Base-by-base conservation (phyloP, 2,797 vertebrate species). In the Lophius americanus region DNA sequence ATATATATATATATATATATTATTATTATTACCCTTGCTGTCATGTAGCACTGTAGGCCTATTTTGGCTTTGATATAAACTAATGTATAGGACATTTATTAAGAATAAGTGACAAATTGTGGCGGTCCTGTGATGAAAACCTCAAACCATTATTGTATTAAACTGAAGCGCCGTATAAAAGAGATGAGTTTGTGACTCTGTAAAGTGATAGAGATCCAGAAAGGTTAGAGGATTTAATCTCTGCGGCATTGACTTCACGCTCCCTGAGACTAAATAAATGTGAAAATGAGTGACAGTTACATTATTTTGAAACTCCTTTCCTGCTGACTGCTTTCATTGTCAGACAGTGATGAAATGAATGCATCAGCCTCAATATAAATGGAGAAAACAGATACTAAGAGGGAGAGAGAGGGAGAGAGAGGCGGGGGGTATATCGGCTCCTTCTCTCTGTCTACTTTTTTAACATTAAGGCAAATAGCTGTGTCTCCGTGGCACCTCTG, bases 391-490 rank as follows among this genome's bases (percentile, higher is more conserved):
- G 51, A 54, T 68, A 63, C 74, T 55, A 52, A 65, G 51, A 61
- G 60, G 41, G 11, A 37, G n/a, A 56, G 46, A 60, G 47, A 52
- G 2, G 48, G n/a, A 49, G 51, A 54, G 51, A 41, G 13, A 55
- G 48, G 36, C 51, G 6, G 39, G 39, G 51, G 32, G 75, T 54
- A 48, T 7, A 68, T 60, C 50, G 7, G n/a, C 60, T 42, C 63
- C 59, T 52, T 55, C 53, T 65, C 36, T 68, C 53, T 73, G 59
- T 68, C 1, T 35, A 56, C 81, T 84, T 83, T 84, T 83, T 77
- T 65, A 83, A 82, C 69, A 73, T 57, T 23, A 23, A 35, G n/a
- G 82, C 78, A 88, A 88, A 86, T 73, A 76, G 59, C 68, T 68
- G 10, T 36, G 67, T 82, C 78, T 85, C 76, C 41, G 64, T 76